phyloP scores from a whole-genome alignment of 2,888 invertebrate species.

The Entomobrya proxima region DNA sequence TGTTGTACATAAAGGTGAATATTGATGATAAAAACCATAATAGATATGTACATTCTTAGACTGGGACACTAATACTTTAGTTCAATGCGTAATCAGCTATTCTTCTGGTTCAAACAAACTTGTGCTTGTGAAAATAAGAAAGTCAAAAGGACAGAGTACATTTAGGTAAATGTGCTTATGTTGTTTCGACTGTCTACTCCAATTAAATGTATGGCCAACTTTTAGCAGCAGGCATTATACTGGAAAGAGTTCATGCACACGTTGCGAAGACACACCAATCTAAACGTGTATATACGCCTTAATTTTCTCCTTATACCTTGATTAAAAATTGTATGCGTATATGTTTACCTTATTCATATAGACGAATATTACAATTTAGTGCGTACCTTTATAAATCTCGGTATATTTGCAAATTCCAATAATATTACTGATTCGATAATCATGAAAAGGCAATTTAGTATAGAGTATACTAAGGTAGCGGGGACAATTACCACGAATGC shows the following conservation, averaged over 20 bases:
- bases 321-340: not conserved
- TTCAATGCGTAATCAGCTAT: no score
- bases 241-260: conserved; percentile 10
- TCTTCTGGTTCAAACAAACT: no score
- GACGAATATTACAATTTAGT: not conserved
- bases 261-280: conserved; percentile 1
- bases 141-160: no score
- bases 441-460: not conserved
- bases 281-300: conserved; percentile 1
- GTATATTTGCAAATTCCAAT: not conserved
- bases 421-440: not conserved
- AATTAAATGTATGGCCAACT: no score
- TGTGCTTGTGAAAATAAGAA: no score
- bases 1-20: no score
- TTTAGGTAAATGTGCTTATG: no score
- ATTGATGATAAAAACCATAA: no score
- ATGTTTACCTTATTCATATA: not conserved
- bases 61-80: no score
- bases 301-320: conserved; percentile 11
- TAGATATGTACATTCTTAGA: no score
- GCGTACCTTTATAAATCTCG: not conserved
- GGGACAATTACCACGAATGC: not conserved
- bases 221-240: no score
- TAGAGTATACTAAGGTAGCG: not conserved
- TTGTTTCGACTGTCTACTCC: no score